These are phyloP conservation scores for Notothenia rossii DNA, from an alignment of 2,113 vertebrate genomes.

Conservation along the genomic window DNA sequence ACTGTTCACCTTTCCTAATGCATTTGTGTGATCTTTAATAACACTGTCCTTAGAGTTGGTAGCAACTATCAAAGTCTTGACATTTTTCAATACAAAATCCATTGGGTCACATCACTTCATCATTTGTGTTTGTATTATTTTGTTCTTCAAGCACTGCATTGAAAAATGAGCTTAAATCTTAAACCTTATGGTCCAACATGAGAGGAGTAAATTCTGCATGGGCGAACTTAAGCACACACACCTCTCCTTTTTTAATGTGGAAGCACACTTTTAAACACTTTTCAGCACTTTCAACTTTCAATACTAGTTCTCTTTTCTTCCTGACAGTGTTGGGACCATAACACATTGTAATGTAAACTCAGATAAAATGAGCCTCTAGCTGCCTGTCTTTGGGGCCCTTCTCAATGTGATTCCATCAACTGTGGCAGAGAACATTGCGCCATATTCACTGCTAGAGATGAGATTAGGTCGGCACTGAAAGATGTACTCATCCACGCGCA, in stretches of 20 bases:
- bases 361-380: slow-evolving; percentile 51
- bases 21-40: no score
- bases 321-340: slow-evolving; percentile 43
- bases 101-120: background rate
- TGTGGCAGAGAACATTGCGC: slow-evolving; percentile 41
- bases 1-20: background rate
- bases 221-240: background rate
- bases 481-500: slow-evolving; percentile 34
- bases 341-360: slow-evolving; percentile 51
- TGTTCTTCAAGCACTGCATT: no score
- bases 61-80: background rate
- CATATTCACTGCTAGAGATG: slow-evolving; percentile 47
- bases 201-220: no score
- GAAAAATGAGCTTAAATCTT: background rate
- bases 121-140: background rate
- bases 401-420: slow-evolving; percentile 55
- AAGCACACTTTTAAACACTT: slow-evolving; percentile 12
- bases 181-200: no score
- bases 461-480: slow-evolving; percentile 54
- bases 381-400: slow-evolving; percentile 41
- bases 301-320: background rate
- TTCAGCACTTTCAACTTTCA: slow-evolving; percentile 21
- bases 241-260: background rate
- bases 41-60: no score
- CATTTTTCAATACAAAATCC: slow-evolving; percentile 1